Evolutionary conservation across 2,113 vertebrate genomes (phyloP), one percentile per base, ranked within the genome.

Genomic region (Heterochromis multidens): DNA sequence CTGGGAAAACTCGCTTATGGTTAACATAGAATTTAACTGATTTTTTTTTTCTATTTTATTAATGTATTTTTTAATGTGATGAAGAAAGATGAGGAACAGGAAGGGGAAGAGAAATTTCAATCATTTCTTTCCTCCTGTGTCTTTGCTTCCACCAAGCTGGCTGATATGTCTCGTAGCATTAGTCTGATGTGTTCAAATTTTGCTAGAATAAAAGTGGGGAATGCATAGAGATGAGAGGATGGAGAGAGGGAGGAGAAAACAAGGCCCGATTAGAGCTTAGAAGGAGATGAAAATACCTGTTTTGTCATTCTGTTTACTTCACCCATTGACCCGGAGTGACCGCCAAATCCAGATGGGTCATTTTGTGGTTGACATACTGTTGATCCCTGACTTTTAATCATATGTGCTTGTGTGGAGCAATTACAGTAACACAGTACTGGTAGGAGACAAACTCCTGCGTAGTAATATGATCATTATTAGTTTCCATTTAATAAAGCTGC

Each of bases 121-220:
- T 86, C 21, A 60, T 82, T 49, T 78, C 65, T 76, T 25, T 80
- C 29, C 72, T 67, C 43, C 35, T 14, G 3, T 63, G 70, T 78
- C 33, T 77, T 21, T 81, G 40, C 43, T 82, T 84, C 61, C 76
- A 60, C 65, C 46, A 43, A 80, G 65, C 37, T 21, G 33, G 25
- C 80, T 62, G 82, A 65, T 54, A 8, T 5, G 77, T 90, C 85
- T 80, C 9, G 58, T 70, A 79, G 67, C 83, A 85, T 93, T 81
- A 89, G 76, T 76, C 52, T 88, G 87, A 92, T 89, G 70, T 62
- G 77, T 85, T 85, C 62, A 74, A 81, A 91, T 92, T 80, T 85
- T 83, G 81, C 79, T 83, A 12, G 17, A 79, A 89, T 83, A 49
- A 80, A 74, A 90, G 79, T 27, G n/a, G 43, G 70, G 67, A 77